Evolutionary conservation across 2,888 invertebrate species (phyloP), one percentile per base, ranked within the genome.

Genomic region (Microplitis deprimator): DNA sequence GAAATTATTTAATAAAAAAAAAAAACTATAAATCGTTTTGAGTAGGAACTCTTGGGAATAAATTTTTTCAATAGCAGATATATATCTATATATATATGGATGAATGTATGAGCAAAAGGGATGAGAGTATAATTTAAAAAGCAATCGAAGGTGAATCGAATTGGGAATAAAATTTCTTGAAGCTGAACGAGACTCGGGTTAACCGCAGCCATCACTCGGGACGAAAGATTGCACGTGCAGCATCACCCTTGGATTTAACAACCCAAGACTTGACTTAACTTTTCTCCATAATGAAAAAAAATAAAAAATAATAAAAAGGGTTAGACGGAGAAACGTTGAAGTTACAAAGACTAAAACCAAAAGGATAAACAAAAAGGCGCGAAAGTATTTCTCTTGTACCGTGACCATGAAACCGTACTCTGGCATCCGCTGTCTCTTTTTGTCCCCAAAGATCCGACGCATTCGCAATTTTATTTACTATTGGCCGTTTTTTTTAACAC

Each of bases 161-260:
- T 72, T 62, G 41, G n/a, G 39, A 71, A 71, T 60, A 71, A 61
- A 61, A 61, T 59, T 16, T 38, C 10, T 16, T 60, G 61, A 60
- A 59, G 61, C 72, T 68, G 71, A 73, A 73, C 67, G 13, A 8
- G 10, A 13, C 50, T 13, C 41, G 65, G 77, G 79, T 80, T 79
- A 80, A 83, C 83, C 83, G 73, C 83, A 78, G 71, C 75, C 69
- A 82, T 83, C 74, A 77, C 73, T 77, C 75, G 71, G 73, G 68
- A 77, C 75, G 77, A 73, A 70, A 76, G 78, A 79, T 80, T 79
- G 65, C 68, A 73, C 75, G 72, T 68, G 78, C 71, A 29, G 29
- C 29, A 29, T 29, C 29, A 50, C 50, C 13, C 7, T 13, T 50
- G 50, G 13, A 50, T 50, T 50, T 50, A 50, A 50, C 50, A 50